Conservation (phyloP, 2,797 vertebrate species). For the Semotilus atromaculatus region DNA sequence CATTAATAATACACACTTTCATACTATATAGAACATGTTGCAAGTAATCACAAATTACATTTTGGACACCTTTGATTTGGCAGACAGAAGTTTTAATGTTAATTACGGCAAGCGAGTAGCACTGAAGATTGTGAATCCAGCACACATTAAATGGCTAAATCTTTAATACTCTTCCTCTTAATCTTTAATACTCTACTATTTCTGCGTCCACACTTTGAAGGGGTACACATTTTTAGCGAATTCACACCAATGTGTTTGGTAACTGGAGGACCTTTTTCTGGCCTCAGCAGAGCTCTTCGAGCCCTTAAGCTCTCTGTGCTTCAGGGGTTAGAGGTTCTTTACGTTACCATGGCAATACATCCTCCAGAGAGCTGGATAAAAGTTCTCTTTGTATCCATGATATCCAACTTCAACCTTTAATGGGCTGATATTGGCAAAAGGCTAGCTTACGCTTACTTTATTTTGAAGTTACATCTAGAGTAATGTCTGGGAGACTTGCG, state of each 20-base stretch:
- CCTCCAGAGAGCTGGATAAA: conserved; percentile 24
- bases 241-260: neutral
- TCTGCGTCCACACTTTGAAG: neutral
- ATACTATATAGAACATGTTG: neutral
- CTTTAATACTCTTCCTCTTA: neutral
- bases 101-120: neutral
- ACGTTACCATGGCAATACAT: conserved; percentile 42
- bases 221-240: neutral
- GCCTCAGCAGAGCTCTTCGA: conserved; percentile 7
- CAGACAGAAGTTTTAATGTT: neutral
- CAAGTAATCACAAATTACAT: neutral
- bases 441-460: conserved; percentile 5
- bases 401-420: conserved; percentile 34
- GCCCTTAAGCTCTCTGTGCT: conserved; percentile 20
- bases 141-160: neutral
- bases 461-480: conserved; percentile 15
- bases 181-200: neutral
- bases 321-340: conserved; percentile 30
- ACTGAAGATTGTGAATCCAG: neutral
- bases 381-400: conserved; percentile 19
- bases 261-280: neutral
- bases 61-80: neutral
- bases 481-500: conserved; percentile 10
- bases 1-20: neutral
- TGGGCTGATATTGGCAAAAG: neutral